Percentiles rank a stretch among this genome's conserved stretches.
These are phyloP conservation scores for Amphilophus citrinellus DNA, from an alignment of 2,113 vertebrate species.

Conservation along the genomic window DNA sequence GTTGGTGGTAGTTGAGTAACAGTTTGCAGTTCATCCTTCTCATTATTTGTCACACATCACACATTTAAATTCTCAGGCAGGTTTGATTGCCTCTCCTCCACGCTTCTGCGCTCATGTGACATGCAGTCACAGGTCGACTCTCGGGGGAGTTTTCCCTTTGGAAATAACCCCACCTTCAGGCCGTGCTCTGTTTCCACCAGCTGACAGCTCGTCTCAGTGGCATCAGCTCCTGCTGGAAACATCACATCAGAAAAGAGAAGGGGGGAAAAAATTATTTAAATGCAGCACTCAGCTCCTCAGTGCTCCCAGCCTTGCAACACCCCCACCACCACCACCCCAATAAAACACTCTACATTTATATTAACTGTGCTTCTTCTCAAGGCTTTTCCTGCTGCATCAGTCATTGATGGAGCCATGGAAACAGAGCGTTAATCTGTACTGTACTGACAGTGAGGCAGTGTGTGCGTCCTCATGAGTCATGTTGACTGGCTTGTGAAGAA, in stretches of 20 bases:
- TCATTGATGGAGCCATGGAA: not conserved
- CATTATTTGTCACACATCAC: not conserved
- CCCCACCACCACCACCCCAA: not conserved
- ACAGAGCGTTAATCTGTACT: not conserved
- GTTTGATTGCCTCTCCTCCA: constrained; percentile 22
- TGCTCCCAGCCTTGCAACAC: not conserved
- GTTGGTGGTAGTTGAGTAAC: constrained; percentile 13
- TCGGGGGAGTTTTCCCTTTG: constrained; percentile 56
- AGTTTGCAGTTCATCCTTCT: constrained; percentile 18
- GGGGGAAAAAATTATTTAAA: constrained; percentile 10
- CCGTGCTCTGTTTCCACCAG: constrained; percentile 51
- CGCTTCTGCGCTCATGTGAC: constrained; percentile 32
- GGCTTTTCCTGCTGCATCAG: constrained; percentile 5
- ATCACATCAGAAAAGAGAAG: constrained; percentile 21
- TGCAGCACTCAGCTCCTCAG: constrained; percentile 19
- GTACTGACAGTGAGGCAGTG: not conserved
- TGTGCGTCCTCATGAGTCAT: constrained; percentile 55
- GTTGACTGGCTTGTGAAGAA: not conserved
- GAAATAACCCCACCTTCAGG: constrained; percentile 71
- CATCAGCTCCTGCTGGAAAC: constrained; percentile 70
- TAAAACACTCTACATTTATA: not conserved
- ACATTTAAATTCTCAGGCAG: constrained; percentile 1
- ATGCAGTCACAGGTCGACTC: constrained; percentile 35
- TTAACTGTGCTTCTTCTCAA: constrained; percentile 26
- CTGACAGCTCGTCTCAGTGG: constrained; percentile 59